Evolutionary conservation across 2,797 vertebrate genomes (phyloP).

Genomic region (Cynodonichthys magdalenae): DNA sequence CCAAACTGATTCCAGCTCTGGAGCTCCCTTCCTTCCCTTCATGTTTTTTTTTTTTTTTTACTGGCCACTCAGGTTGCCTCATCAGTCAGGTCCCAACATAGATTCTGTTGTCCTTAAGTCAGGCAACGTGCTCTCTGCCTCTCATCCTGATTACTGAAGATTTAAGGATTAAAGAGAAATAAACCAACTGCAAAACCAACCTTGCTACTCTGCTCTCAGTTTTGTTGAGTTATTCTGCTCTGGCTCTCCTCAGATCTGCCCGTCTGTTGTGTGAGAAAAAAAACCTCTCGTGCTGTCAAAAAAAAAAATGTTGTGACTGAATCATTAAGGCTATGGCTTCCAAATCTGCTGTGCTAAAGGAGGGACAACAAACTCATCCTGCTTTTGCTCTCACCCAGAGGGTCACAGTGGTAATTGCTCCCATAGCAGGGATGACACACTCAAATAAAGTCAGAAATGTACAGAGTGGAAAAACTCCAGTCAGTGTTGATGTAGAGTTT

Average conservation of each 20-base stretch:
- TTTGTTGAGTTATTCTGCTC: conserved; percentile 44
- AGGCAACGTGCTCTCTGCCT: conserved; percentile 72
- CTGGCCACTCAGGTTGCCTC: conserved; percentile 62
- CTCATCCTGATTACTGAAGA: conserved; percentile 86
- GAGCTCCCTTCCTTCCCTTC: conserved; percentile 51
- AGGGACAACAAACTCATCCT: conserved; percentile 55
- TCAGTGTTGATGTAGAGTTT: not conserved
- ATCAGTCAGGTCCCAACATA: conserved; percentile 74
- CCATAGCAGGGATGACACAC: conserved; percentile 44
- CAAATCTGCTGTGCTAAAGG: conserved; percentile 36
- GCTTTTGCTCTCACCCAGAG: conserved; percentile 34
- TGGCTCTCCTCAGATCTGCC: conserved; percentile 39
- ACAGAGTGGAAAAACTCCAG: conserved; percentile 11
- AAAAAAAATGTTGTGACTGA: conserved; percentile 36
- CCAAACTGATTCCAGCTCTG: conserved; percentile 39
- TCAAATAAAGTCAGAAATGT: conserved; percentile 35
- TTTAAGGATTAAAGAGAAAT: conserved; percentile 82
- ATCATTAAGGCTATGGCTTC: conserved; percentile 42
- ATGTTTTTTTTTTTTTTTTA: conserved; percentile 26
- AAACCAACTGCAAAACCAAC: conserved; percentile 70
- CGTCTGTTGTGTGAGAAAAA: conserved; percentile 65
- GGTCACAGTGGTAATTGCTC: conserved; percentile 47
- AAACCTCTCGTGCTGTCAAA: conserved; percentile 45
- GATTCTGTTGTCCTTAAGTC: conserved; percentile 71
- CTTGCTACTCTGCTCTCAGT: conserved; percentile 53